A percentile compares a stretch with the other conserved stretches of the same genome.
Conservation (phyloP, 35 echinoderm and acorn worm genomes). For the Eucidaris tribuloides region DNA sequence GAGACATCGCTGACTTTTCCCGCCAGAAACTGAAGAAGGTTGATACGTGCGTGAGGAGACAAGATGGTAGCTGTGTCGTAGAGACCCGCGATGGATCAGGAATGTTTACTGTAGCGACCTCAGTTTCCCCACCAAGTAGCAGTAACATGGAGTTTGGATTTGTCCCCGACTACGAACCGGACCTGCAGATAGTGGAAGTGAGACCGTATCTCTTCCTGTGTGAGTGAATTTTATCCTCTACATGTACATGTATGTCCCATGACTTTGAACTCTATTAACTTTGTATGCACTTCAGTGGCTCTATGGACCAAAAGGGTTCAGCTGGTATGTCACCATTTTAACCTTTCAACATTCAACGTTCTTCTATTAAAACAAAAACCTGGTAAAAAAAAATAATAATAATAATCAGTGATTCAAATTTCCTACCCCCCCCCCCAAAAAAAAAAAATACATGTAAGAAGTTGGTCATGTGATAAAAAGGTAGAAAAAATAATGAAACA, state of each 20-base stretch:
- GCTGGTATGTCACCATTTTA: too few relatives aligned
- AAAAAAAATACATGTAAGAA: too few relatives aligned
- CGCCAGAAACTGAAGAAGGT: neutral
- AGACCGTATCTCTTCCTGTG: neutral
- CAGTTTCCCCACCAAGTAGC: neutral
- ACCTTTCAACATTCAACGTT: too few relatives aligned
- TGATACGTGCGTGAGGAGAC: neutral
- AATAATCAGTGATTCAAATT: too few relatives aligned
- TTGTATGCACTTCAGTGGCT: too few relatives aligned
- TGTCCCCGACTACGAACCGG: neutral
- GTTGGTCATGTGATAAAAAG: too few relatives aligned
- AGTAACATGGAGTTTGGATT: neutral
- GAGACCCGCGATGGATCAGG: neutral
- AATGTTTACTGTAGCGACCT: neutral
- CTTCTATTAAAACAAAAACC: too few relatives aligned
- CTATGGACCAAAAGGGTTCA: too few relatives aligned
- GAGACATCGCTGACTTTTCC: neutral
- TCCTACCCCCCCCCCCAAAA: too few relatives aligned
- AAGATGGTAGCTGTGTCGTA: neutral
- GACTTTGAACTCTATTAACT: too few relatives aligned
- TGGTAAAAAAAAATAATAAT: too few relatives aligned
- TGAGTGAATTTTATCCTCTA: neutral
- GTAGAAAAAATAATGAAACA: too few relatives aligned
- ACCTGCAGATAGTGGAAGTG: constrained; percentile 4
- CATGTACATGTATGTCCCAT: neutral